phyloP scores from a whole-genome alignment of 1,140 invertebrate species.

The Calliopsis andreniformis region DNA sequence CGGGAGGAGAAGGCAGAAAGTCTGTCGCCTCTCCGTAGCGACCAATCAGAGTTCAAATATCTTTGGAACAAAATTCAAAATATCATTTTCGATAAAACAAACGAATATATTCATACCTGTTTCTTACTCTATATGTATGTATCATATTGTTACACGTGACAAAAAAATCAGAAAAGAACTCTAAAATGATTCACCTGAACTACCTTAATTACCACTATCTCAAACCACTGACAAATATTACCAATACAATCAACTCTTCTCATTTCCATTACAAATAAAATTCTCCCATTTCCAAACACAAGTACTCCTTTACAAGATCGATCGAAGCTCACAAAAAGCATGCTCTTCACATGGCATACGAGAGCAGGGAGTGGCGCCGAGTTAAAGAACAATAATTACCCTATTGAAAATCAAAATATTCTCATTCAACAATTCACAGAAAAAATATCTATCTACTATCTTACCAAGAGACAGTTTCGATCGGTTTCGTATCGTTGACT shows the following conservation, averaged over 20 bases:
- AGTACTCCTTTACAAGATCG: constrained; percentile 50
- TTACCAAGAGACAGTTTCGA: constrained; percentile 24
- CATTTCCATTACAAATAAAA: too few relatives aligned
- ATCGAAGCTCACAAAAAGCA: constrained; percentile 50
- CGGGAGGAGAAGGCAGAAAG: constrained; percentile 33
- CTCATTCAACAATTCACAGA: background rate
- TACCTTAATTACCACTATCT: too few relatives aligned
- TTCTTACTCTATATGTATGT: too few relatives aligned
- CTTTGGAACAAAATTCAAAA: too few relatives aligned
- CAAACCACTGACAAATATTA: too few relatives aligned
- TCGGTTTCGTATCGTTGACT: constrained; percentile 30
- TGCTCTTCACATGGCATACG: constrained; percentile 24
- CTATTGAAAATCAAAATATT: background rate
- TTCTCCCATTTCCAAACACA: background rate
- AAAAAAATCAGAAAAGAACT: too few relatives aligned
- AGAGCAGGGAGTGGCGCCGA: constrained; percentile 44
- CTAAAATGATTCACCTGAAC: too few relatives aligned
- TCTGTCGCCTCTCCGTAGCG: constrained; percentile 55
- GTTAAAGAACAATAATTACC: background rate
- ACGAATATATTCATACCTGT: too few relatives aligned
- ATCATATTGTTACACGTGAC: too few relatives aligned
- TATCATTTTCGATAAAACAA: too few relatives aligned
- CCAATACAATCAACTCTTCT: background rate
- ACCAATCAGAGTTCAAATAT: too few relatives aligned
- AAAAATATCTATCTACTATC: background rate